Evolutionary conservation across 2,113 vertebrate species (phyloP), one percentile per base, ranked within the genome.

Genomic region (Myiozetetes cayanensis): DNA sequence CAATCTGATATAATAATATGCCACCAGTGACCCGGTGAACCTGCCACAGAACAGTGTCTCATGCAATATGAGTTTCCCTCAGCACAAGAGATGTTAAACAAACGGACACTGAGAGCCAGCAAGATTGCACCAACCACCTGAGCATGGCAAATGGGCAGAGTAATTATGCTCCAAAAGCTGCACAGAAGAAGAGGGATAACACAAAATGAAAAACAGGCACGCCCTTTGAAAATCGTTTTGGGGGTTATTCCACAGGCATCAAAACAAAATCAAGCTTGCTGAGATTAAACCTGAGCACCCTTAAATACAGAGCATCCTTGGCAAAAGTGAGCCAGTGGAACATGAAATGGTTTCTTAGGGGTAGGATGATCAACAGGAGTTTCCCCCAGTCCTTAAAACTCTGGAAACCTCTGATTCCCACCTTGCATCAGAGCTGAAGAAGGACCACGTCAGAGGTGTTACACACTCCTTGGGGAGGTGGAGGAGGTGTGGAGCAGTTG

Each of bases 401-500:
- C 47, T 53, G 25, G 7, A 59, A 70, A 76, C 7, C 30, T 88
- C 16, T 27, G 4, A 9, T 56, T 74, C 28, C 33, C 18, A 33
- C 13, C 39, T 14, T 49, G 4, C 27, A 13, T 10, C 44, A 59
- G 49, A 55, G 66, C 43, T 53, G 39, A 65, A 49, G 28, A 15
- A 35, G 22, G 9, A 22, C 24, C 8, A 10, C 24, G 3, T 44
- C 6, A 30, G 41, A 77, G 37, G 12, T 20, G 19, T 33, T 33
- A 21, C n/a, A 14, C 5, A 4, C 27, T 11, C 17, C 1, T 0
- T 1, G 14, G 35, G 1, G 5, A 4, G 23, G 7, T 7, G 47
- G 14, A 37, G 22, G 20, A 47, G 24, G 4, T 49, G 23, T 14
- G 11, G 12, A 41, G 44, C 27, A 14, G 10, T 13, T 55, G 35